A percentile compares a stretch with the other conserved stretches of the same genome.
Evolutionary conservation across 2,797 vertebrate genomes (phyloP).

Genomic region (Leptatherina wallacei): DNA sequence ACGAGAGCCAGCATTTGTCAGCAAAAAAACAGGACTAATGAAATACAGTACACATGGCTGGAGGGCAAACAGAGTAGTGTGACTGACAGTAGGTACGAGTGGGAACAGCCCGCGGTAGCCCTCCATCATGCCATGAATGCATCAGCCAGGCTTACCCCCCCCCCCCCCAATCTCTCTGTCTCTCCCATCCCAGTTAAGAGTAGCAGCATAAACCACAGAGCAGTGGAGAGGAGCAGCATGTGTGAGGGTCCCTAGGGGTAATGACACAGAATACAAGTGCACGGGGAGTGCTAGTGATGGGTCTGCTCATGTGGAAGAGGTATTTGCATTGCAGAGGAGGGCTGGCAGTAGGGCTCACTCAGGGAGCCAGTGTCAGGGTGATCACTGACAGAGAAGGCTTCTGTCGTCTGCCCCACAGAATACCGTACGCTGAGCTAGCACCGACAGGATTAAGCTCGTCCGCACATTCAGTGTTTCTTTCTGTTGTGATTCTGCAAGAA

Average conservation of each 20-base stretch:
- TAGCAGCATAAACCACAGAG: slow-evolving; percentile 55
- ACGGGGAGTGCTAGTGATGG: slow-evolving; percentile 68
- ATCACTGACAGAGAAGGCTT: slow-evolving; percentile 60
- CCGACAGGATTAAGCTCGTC: slow-evolving; percentile 38
- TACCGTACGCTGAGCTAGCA: slow-evolving; percentile 63
- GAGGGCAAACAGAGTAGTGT: slow-evolving; percentile 69
- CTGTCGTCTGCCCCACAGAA: slow-evolving; percentile 62
- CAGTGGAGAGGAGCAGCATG: slow-evolving; percentile 49
- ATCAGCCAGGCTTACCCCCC: slow-evolving; percentile 48
- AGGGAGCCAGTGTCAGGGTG: slow-evolving; percentile 67
- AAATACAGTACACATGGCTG: slow-evolving; percentile 74
- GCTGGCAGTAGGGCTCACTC: slow-evolving; percentile 67
- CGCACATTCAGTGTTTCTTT: slow-evolving; percentile 30
- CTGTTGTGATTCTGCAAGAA: slow-evolving; percentile 17
- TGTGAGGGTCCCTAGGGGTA: slow-evolving; percentile 64
- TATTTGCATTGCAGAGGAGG: slow-evolving; percentile 80
- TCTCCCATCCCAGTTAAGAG: slow-evolving; percentile 57
- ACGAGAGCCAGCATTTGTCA: slow-evolving; percentile 79
- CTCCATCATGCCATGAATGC: slow-evolving; percentile 59
- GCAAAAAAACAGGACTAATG: slow-evolving; percentile 84
- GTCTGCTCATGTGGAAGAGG: slow-evolving; percentile 75
- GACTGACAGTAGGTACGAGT: slow-evolving; percentile 79
- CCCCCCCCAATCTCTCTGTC: too few species aligned
- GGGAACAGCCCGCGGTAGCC: slow-evolving; percentile 68
- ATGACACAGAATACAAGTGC: slow-evolving; percentile 76